Base-by-base conservation (phyloP, 23 tunicate genomes). In the Corella eumyota region DNA sequence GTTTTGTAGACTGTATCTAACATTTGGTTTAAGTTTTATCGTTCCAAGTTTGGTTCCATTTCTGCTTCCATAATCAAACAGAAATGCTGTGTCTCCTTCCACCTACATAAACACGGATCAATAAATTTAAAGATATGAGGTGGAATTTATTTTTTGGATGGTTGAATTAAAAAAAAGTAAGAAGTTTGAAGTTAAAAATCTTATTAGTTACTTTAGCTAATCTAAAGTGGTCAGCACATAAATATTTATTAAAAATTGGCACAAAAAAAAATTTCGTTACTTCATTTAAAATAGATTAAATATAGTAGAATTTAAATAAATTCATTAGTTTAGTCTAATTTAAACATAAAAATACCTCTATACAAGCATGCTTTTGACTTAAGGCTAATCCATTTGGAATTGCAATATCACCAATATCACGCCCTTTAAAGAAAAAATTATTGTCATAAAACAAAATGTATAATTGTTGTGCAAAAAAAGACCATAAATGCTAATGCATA, bases 331-430 rank as follows among this genome's bases (percentile, higher is more conserved):
- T 22, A 20, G 59, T 19, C 7, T 22, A 6, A 53, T 15, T 53
- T 20, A 46, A 29, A 3, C 59, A 60, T 44, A n/a, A n/a, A n/a
- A n/a, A 29, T 69, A 84, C 94, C 73, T 84, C 94, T 30, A 84
- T 75, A 64, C 80, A 66, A 26, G 94, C 83, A 70, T 84, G 94
- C 60, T 75, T 68, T 63, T 84, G 75, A 61, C 94, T 84, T 50
- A 84, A 25, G 1, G 94, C 73, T 1, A 69, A 53, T 25, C 83
- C 80, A 45, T 62, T 26, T 32, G 76, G 77, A 35, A 84, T 84
- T 22, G 73, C 46, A 13, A 84, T 75, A 23, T 75, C 67, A 75
- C 94, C n/a, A n/a, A n/a, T n/a, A n/a, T n/a, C n/a, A n/a, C n/a
- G n/a, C n/a, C n/a, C n/a, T n/a, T n/a, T n/a, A n/a, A n/a, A n/a